phyloP scores from a whole-genome alignment of 1,140 invertebrate genomes.

The Diorhabda sublineata region DNA sequence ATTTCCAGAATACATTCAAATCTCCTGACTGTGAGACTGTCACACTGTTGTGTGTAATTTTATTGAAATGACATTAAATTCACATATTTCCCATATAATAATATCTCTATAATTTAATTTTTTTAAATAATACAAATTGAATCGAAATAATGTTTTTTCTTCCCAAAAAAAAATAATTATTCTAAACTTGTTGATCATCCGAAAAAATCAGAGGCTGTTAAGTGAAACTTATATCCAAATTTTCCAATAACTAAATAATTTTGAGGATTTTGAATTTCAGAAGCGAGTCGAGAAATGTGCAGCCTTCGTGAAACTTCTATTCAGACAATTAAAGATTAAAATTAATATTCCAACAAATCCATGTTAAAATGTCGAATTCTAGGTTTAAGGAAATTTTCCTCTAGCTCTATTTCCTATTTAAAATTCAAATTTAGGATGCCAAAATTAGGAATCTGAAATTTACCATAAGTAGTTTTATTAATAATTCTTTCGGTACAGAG shows the following conservation, averaged over 20 bases:
- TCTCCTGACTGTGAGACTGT: no score
- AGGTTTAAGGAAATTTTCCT: not conserved
- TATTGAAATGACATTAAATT: no score
- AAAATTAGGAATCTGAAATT: not conserved
- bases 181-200: no score
- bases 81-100: no score
- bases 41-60: no score
- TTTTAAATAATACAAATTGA: no score
- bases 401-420: not conserved
- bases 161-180: no score
- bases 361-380: not conserved
- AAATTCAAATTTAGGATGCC: conserved; percentile 8
- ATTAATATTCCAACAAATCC: conserved; percentile 5
- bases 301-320: conserved; percentile 1
- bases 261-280: not conserved
- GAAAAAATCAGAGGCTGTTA: no score
- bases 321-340: conserved; percentile 7
- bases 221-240: not conserved
- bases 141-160: no score
- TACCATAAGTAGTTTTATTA: not conserved
- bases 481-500: no score
- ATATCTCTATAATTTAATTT: no score
- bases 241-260: conserved; percentile 5
- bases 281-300: not conserved
- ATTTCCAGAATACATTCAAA: no score